These are phyloP conservation scores for Glyptemys insculpta DNA, from an alignment of 2,797 vertebrate genomes.

Conservation along the genomic window DNA sequence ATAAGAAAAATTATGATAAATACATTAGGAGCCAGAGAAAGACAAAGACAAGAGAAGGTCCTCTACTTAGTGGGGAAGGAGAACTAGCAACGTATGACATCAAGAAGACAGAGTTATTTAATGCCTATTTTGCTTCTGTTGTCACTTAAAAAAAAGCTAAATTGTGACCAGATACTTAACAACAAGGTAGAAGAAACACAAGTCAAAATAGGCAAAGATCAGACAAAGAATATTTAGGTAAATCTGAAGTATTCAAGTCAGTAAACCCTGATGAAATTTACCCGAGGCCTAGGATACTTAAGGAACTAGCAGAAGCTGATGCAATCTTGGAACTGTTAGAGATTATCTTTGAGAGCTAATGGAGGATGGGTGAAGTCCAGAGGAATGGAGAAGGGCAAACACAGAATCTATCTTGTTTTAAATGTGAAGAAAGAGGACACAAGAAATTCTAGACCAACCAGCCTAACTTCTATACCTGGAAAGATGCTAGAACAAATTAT, in stretches of 20 bases:
- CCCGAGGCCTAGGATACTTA: not conserved
- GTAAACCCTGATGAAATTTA: not conserved
- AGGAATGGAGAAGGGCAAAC: not conserved
- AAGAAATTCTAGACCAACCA: not conserved
- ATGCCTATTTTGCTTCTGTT: not conserved
- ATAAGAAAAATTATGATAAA: not conserved
- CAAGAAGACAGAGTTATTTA: not conserved
- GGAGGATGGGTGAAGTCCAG: not conserved
- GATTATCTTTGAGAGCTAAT: not conserved
- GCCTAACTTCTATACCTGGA: not conserved
- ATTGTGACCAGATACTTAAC: not conserved
- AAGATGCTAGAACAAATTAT: not conserved
- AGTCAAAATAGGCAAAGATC: not conserved
- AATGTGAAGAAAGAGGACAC: not conserved
- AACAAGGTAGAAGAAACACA: not conserved
- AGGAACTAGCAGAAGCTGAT: not conserved
- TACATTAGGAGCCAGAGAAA: not conserved
- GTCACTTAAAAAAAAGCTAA: not conserved
- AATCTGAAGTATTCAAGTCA: not conserved
- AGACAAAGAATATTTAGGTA: not conserved
- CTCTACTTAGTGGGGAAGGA: not conserved
- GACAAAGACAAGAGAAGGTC: not conserved
- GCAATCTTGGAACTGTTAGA: not conserved
- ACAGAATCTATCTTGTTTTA: not conserved
- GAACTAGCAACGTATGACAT: not conserved